Base-by-base conservation (phyloP, 2,797 vertebrate species). In the Podarcis siculus region DNA sequence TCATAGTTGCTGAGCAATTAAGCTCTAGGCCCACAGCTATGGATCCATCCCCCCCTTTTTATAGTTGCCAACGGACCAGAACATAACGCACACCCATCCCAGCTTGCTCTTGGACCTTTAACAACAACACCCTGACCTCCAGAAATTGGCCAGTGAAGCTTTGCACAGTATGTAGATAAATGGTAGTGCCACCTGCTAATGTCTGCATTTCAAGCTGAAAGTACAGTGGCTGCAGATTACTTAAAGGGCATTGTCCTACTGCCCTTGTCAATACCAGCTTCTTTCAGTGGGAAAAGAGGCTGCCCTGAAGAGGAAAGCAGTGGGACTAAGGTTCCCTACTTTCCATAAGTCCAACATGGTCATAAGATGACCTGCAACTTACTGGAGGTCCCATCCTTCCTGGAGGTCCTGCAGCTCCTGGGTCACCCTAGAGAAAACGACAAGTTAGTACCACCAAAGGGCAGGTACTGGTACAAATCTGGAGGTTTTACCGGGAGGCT, bases 321-420 rank as follows among this genome's bases (percentile, higher is more conserved):
- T 27, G 55, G 71, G 25, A 10, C 3, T 72, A 30, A 30, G 8
- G 8, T 35, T 39, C 91, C 37, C 79, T 42, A 19, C 79, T n/a
- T 32, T 32, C 55, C 27, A n/a, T 21, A 67, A 15, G 21, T 30
- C 30, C 45, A 55, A 19, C 2, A n/a, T 42, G 64, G n/a, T 8
- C 35, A 58, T 17, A 39, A 64, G 30, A 32, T 82, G 55, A 61
- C 19, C 30, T 32, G 32, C 83, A 55, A 97, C 98, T 98, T 95
- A 99, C 98, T 75, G 98, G 98, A 78, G 98, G 98, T 93, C 98
- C 99, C 96, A 98, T 97, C 90, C 96, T 97, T 92, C 98, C 99
- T 12, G 96, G 96, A 21, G 96, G 97, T 8, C 98, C 99, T 7
- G 97, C 92, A 2, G 96, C 95, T 2, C 99, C 99, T 0, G 95